These are phyloP conservation scores for Tupaia chinensis DNA, from an alignment of 2,113 vertebrate species.

Conservation along the genomic window DNA sequence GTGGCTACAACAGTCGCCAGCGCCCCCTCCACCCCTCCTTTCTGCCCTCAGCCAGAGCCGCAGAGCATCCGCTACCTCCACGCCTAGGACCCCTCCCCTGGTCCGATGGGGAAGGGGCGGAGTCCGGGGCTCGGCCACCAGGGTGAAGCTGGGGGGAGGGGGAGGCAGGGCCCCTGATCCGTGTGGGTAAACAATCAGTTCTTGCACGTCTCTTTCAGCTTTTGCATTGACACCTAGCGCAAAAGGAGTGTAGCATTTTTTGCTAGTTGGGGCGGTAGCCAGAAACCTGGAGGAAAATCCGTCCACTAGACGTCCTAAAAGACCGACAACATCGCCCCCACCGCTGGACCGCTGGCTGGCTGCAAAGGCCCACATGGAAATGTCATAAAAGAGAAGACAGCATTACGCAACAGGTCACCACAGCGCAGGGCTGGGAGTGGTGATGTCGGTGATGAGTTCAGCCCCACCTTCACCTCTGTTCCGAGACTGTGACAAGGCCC, in stretches of 20 bases:
- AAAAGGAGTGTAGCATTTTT: not conserved
- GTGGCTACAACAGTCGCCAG: conserved; percentile 14
- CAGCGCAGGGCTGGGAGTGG: not conserved
- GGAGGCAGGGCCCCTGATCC: not conserved
- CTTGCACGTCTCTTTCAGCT: conserved; percentile 31
- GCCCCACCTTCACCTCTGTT: not conserved
- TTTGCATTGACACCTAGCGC: not conserved
- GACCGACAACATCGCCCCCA: conserved; percentile 53
- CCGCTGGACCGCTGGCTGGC: conserved; percentile 20
- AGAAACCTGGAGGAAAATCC: conserved; percentile 56
- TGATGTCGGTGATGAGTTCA: not conserved
- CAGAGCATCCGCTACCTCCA: not conserved
- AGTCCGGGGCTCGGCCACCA: not conserved
- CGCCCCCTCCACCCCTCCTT: not conserved
- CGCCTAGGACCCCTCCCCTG: not conserved
- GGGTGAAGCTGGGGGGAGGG: conserved; percentile 9
- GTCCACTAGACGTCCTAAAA: not conserved
- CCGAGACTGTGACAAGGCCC: not conserved
- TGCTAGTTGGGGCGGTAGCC: conserved; percentile 26
- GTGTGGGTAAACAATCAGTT: not conserved
- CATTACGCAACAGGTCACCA: conserved; percentile 68
- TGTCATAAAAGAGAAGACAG: conserved; percentile 62
- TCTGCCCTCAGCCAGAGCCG: not conserved
- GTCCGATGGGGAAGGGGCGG: conserved; percentile 52
- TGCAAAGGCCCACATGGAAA: conserved; percentile 66